Conservation (phyloP, 2,113 vertebrate genomes). For the Crypturellus undulatus region DNA sequence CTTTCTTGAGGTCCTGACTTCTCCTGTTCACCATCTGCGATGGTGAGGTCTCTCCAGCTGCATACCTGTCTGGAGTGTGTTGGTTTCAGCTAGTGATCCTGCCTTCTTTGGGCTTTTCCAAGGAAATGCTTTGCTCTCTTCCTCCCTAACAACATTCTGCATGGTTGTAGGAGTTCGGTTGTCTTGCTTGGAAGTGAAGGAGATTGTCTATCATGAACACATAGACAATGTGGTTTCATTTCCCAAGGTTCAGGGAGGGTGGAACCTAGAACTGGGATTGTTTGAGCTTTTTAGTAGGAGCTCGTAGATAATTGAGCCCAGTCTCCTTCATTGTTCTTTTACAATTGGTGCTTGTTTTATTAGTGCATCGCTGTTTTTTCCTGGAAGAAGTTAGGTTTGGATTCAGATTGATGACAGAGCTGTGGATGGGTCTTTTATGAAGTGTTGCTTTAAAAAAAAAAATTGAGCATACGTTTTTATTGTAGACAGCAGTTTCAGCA, state of each 20-base stretch:
- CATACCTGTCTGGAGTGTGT: not conserved
- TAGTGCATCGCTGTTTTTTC: not conserved
- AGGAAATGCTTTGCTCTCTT: not conserved
- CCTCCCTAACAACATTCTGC: not conserved
- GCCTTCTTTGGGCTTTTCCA: not conserved
- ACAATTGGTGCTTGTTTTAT: not conserved
- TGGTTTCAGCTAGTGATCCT: not conserved
- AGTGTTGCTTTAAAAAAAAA: constrained; percentile 9
- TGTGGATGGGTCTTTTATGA: not conserved
- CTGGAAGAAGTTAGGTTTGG: not conserved
- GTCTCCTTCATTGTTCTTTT: constrained; percentile 35
- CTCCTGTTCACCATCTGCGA: not conserved
- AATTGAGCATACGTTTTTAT: not conserved
- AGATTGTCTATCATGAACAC: constrained; percentile 30
- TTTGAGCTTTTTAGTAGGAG: constrained; percentile 22
- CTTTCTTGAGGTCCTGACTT: not conserved
- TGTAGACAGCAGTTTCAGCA: not conserved
- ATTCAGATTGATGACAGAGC: constrained; percentile 1
- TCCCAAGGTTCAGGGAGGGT: not conserved
- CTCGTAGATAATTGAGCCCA: constrained; percentile 13
- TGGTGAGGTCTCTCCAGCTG: not conserved
- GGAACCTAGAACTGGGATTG: not conserved
- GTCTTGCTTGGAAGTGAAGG: not conserved
- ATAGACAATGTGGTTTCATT: constrained; percentile 22
- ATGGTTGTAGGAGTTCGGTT: not conserved